Evolutionary conservation across 2,113 vertebrate species (phyloP).

Genomic region (Phaethon lepturus): DNA sequence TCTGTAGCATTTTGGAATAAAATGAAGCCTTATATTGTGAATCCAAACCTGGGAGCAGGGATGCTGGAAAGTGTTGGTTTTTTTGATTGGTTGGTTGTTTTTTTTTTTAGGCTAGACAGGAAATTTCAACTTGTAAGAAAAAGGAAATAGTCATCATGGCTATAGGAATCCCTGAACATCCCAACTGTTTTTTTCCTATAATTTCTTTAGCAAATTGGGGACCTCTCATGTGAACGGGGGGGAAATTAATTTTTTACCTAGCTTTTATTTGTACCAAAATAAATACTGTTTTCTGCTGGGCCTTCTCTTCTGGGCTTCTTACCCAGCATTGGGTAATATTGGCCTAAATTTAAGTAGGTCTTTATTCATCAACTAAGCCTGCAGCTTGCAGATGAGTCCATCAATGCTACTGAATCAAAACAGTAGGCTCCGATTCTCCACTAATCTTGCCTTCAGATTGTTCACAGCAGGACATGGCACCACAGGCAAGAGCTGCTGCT

Average conservation of each 20-base stretch:
- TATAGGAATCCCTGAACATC: not conserved
- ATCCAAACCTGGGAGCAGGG: not conserved
- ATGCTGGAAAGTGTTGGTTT: not conserved
- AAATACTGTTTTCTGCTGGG: not conserved
- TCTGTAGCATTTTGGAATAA: not conserved
- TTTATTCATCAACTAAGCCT: conserved; percentile 42
- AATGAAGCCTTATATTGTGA: not conserved
- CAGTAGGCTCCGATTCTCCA: conserved; percentile 27
- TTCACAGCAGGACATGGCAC: not conserved
- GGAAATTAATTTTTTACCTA: not conserved
- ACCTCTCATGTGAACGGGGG: not conserved
- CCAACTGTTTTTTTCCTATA: not conserved
- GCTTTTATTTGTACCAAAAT: not conserved
- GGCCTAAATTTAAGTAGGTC: not conserved
- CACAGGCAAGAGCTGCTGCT: not conserved
- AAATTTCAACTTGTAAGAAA: not conserved
- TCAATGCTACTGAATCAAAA: conserved; percentile 2
- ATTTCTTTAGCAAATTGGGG: not conserved
- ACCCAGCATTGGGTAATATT: not conserved
- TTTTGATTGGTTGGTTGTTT: fast-evolving
- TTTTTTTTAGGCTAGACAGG: not conserved
- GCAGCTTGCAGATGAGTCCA: conserved; percentile 10
- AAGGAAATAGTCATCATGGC: not conserved
- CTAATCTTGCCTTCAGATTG: conserved; percentile 29
- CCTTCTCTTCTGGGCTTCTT: not conserved